Percentiles rank a stretch among this genome's conserved stretches.
Evolutionary conservation across 2,888 invertebrate species (phyloP).

Genomic region (Ditylenchus weischeri): DNA sequence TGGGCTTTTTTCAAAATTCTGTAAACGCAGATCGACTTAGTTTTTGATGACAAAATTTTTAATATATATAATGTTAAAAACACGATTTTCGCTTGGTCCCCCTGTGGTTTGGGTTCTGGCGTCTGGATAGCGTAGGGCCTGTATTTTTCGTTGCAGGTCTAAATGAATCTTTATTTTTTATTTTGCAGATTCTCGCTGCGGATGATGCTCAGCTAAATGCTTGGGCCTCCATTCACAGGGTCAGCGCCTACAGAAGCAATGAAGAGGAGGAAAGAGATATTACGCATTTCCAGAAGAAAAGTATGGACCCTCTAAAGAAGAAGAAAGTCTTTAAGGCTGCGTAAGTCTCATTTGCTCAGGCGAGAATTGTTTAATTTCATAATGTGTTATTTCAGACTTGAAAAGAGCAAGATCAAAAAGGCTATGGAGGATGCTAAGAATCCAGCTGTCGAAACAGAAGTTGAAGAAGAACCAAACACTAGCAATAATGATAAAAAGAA

Average conservation of each 20-base stretch:
- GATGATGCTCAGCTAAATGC: slow-evolving; percentile 88
- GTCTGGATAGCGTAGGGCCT: too few species aligned
- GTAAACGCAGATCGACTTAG: too few species aligned
- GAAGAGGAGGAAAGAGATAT: slow-evolving; percentile 77
- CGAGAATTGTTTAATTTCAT: not conserved
- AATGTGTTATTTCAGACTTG: too few species aligned
- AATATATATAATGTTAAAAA: too few species aligned
- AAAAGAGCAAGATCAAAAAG: not conserved
- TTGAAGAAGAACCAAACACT: not conserved
- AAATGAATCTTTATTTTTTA: not conserved
- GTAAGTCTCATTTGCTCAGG: not conserved
- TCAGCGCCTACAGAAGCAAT: slow-evolving; percentile 64
- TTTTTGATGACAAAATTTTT: too few species aligned
- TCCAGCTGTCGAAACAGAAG: not conserved
- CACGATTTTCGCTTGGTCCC: too few species aligned
- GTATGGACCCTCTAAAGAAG: slow-evolving; percentile 73
- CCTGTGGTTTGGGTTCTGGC: too few species aligned
- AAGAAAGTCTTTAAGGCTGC: slow-evolving; percentile 68
- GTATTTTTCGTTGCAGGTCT: too few species aligned
- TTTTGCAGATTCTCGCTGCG: slow-evolving; percentile 75
- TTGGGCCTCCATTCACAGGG: slow-evolving; percentile 87
- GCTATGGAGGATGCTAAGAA: not conserved
- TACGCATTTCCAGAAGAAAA: slow-evolving; percentile 73
- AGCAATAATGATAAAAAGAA: not conserved
- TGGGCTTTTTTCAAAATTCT: too few species aligned